phyloP scores from a whole-genome alignment of 2,888 invertebrate genomes.

The Tiliacea aurago region DNA sequence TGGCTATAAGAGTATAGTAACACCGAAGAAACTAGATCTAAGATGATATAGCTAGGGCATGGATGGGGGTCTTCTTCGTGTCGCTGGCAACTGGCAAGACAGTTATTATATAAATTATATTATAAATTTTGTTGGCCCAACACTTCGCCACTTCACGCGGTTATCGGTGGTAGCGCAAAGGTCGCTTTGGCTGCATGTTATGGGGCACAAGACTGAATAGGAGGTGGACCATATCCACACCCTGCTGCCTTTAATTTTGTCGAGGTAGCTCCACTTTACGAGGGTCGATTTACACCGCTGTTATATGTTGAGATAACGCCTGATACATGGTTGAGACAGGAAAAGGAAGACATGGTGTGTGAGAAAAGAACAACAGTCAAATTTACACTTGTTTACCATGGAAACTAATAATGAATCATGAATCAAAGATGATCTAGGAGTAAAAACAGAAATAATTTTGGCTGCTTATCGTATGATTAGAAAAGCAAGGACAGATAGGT shows the following conservation, averaged over 20 bases:
- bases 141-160: not conserved
- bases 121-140: not conserved
- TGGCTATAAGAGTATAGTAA: not conserved
- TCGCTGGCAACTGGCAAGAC: not conserved
- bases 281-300: not conserved
- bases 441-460: conserved; percentile 2
- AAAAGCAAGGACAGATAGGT: conserved; percentile 1
- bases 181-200: not conserved
- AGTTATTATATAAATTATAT: too few species aligned
- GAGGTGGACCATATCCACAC: not conserved
- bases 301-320: not conserved
- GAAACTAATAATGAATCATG: not conserved
- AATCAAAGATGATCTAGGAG: conserved; percentile 9
- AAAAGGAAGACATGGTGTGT: not conserved
- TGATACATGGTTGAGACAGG: not conserved
- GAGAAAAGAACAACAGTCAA: too few species aligned
- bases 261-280: not conserved
- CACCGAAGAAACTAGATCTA: not conserved
- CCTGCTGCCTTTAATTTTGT: not conserved
- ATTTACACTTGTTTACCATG: not conserved
- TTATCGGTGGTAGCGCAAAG: not conserved
- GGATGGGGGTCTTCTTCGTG: not conserved
- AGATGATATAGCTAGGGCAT: not conserved
- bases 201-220: not conserved
- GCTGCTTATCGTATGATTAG: conserved; percentile 4